These are phyloP conservation scores for Scleropages formosus DNA, from an alignment of 2,797 vertebrate genomes.

Conservation along the genomic window DNA sequence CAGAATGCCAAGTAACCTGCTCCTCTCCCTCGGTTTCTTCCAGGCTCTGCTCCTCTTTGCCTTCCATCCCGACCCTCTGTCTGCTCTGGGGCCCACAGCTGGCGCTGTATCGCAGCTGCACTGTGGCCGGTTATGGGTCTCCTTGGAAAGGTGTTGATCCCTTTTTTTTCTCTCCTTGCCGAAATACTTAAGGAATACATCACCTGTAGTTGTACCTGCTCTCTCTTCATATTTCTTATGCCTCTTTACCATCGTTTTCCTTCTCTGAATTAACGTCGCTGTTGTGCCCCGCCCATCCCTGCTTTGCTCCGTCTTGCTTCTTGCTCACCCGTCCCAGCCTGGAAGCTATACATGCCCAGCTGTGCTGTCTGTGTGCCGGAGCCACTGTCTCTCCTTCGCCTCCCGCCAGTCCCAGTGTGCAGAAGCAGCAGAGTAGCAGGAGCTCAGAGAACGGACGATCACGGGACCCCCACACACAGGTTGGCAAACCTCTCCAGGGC, in stretches of 20 bases:
- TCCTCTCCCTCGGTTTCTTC: not conserved
- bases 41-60: slow-evolving; percentile 47
- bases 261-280: not conserved
- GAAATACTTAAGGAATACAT: not conserved
- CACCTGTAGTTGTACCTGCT: not conserved
- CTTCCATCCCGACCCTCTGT: slow-evolving; percentile 36
- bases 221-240: not conserved
- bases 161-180: not conserved
- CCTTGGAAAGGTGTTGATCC: slow-evolving; percentile 36
- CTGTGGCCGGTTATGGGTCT: slow-evolving; percentile 38
- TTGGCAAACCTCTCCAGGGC: slow-evolving; percentile 17
- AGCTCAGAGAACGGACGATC: not conserved
- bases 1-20: not conserved
- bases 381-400: slow-evolving; percentile 22
- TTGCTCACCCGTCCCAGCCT: slow-evolving; percentile 33
- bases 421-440: slow-evolving; percentile 13
- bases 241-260: not conserved
- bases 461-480: slow-evolving; percentile 36
- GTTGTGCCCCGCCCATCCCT: not conserved
- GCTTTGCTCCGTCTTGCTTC: not conserved
- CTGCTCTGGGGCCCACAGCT: slow-evolving; percentile 21
- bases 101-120: slow-evolving; percentile 23
- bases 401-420: slow-evolving; percentile 17
- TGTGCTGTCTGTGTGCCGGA: slow-evolving; percentile 39
- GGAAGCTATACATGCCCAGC: slow-evolving; percentile 39